Conservation (phyloP, 1,140 invertebrate species). For the Melitaea cinxia region DNA sequence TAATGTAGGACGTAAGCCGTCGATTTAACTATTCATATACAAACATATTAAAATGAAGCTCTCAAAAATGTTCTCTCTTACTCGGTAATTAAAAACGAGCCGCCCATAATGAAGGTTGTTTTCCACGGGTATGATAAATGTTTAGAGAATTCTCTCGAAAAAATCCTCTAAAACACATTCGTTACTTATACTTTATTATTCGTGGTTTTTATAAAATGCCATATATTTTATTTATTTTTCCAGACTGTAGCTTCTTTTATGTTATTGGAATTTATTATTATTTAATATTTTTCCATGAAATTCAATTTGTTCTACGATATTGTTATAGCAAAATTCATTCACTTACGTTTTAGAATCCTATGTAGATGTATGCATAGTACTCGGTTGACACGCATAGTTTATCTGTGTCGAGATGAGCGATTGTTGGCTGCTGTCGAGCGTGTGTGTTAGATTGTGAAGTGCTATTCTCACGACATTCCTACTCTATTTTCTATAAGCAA, state of each 20-base stretch:
- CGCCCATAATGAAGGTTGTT: conserved; percentile 12
- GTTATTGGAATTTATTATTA: not conserved
- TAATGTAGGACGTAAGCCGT: no score
- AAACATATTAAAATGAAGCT: conserved; percentile 19
- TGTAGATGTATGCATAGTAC: not conserved
- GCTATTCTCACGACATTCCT: conserved; percentile 13
- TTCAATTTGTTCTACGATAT: not conserved
- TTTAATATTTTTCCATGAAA: not conserved
- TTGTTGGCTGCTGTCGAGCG: conserved; percentile 9
- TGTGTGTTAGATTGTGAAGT: conserved; percentile 20
- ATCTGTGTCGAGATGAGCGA: conserved; percentile 28
- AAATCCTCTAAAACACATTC: conserved; percentile 17
- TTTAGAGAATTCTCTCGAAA: conserved; percentile 2
- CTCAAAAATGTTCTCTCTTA: conserved; percentile 16
- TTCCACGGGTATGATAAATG: conserved; percentile 11
- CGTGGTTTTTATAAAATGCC: not conserved
- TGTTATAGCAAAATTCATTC: not conserved
- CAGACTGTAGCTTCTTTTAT: not conserved
- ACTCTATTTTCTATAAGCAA: conserved; percentile 27
- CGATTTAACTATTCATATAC: conserved; percentile 25
- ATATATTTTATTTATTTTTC: conserved; percentile 1
- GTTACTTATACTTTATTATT: conserved; percentile 6
- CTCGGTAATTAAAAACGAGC: conserved; percentile 8
- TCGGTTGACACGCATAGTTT: conserved; percentile 14
- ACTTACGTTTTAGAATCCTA: not conserved